These are phyloP conservation scores for Sebastolobus alascanus DNA, from an alignment of 2,797 vertebrate genomes.

Conservation along the genomic window DNA sequence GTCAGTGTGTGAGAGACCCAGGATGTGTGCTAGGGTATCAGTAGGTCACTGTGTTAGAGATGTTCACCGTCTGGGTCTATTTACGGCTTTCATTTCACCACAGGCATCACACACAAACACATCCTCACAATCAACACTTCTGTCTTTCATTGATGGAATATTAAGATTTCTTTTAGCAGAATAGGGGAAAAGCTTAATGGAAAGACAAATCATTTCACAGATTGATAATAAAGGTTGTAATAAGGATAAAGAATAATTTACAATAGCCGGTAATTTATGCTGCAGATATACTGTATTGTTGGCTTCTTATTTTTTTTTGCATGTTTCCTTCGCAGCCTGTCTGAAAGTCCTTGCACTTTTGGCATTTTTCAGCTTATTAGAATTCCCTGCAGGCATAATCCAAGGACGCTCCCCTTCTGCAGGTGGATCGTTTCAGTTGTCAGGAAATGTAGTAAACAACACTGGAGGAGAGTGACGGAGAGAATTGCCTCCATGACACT, in stretches of 20 bases:
- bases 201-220: neutral
- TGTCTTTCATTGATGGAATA: slow-evolving; percentile 4
- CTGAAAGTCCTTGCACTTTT: slow-evolving; percentile 53
- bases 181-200: neutral
- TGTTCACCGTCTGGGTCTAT: slow-evolving; percentile 34
- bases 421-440: slow-evolving; percentile 64
- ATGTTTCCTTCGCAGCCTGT: slow-evolving; percentile 29
- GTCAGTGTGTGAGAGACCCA: slow-evolving; percentile 29
- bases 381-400: slow-evolving; percentile 62
- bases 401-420: slow-evolving; percentile 59
- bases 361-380: slow-evolving; percentile 61
- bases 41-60: slow-evolving; percentile 64
- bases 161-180: neutral
- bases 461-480: slow-evolving; percentile 32
- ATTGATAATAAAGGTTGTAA: slow-evolving; percentile 3
- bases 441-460: slow-evolving; percentile 57
- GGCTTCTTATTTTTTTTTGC: slow-evolving; percentile 27
- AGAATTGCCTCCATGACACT: slow-evolving; percentile 13
- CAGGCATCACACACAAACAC: neutral
- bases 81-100: slow-evolving; percentile 18
- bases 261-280: slow-evolving; percentile 38
- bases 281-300: slow-evolving; percentile 4
- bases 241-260: neutral
- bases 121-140: neutral
- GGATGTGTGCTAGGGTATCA: slow-evolving; percentile 58